Evolutionary conservation across 2,113 vertebrate species (phyloP).

Genomic region (Ovis aries): DNA sequence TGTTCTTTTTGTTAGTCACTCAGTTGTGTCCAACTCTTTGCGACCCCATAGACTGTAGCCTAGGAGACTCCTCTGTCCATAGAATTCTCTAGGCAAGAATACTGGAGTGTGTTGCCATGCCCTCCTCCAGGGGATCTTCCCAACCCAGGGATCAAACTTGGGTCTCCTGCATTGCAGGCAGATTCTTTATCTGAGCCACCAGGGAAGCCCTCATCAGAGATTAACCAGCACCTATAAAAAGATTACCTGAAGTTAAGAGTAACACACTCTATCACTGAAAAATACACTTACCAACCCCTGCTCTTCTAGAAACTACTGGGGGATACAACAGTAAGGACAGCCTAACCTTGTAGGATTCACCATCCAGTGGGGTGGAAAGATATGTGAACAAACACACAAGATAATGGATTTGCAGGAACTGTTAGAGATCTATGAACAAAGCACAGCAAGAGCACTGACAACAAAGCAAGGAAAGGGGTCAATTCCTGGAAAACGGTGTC

Average conservation of each 20-base stretch:
- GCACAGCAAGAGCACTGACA: rapidly evolving
- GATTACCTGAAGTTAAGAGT: neutral
- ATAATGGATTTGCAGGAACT: neutral
- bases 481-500: neutral
- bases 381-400: neutral
- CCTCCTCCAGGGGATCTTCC: neutral
- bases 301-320: neutral
- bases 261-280: neutral
- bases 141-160: neutral
- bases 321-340: neutral
- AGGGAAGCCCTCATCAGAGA: neutral
- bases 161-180: neutral
- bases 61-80: neutral
- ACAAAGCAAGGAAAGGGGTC: neutral
- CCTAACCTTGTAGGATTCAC: neutral
- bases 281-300: neutral
- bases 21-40: neutral
- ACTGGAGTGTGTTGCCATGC: neutral
- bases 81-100: neutral
- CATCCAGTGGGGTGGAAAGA: neutral
- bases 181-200: neutral
- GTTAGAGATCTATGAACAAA: neutral
- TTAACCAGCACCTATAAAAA: neutral
- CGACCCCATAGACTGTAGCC: neutral
- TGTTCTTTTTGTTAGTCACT: neutral